Conservation (phyloP, 2,797 vertebrate species). For the Eutrigla gurnardus region DNA sequence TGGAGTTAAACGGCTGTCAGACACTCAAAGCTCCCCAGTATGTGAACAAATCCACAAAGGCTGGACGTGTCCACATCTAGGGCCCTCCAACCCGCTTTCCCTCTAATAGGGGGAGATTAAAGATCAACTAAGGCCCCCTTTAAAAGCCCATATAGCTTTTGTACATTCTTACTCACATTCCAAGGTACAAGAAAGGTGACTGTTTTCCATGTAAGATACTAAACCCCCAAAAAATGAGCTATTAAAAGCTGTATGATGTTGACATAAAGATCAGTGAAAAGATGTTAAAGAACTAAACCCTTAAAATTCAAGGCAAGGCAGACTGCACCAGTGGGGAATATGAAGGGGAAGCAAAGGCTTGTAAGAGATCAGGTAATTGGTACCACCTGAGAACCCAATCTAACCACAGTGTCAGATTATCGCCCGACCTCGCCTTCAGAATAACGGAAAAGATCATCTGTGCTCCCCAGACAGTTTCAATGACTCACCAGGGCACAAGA, state of each 20-base stretch:
- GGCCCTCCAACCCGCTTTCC: constrained; percentile 55
- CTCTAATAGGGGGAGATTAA: constrained; percentile 60
- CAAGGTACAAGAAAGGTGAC: constrained; percentile 18
- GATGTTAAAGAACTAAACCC: constrained; percentile 8
- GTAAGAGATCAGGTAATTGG: constrained; percentile 74
- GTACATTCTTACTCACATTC: constrained; percentile 28
- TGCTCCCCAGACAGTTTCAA: constrained; percentile 63
- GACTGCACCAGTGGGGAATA: constrained; percentile 58
- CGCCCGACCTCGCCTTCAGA: constrained; percentile 42
- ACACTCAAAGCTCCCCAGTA: constrained; percentile 79
- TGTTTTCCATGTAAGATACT: constrained; percentile 29
- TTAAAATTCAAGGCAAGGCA: constrained; percentile 29
- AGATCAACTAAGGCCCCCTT: constrained; percentile 54
- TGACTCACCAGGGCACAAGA: constrained; percentile 74
- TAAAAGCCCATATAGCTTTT: constrained; percentile 45
- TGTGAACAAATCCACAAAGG: constrained; percentile 79
- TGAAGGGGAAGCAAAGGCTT: constrained; percentile 49
- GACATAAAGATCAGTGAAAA: background rate
- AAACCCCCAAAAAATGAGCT: constrained; percentile 8
- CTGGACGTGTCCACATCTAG: constrained; percentile 62
- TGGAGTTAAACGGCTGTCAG: constrained; percentile 88
- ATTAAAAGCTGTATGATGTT: background rate
- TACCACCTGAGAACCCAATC: constrained; percentile 85
- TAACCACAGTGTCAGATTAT: constrained; percentile 67
- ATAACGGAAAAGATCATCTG: constrained; percentile 70